These are phyloP conservation scores for Scrobipalpa atriplicella DNA, from an alignment of 2,888 invertebrate species.

Conservation along the genomic window DNA sequence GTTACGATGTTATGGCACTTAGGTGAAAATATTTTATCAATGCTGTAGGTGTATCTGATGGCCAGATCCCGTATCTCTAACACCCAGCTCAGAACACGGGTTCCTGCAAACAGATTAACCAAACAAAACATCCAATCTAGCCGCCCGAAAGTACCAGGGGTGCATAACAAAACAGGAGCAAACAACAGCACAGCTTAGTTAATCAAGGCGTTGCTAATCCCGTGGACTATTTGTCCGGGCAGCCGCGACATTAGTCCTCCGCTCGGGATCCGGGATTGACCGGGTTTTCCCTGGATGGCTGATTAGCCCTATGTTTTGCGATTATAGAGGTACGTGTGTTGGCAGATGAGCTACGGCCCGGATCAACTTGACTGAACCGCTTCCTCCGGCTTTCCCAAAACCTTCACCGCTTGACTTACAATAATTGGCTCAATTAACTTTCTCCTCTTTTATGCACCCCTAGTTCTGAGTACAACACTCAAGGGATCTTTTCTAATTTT, in stretches of 20 bases:
- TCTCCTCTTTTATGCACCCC: conserved; percentile 73
- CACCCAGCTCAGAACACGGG: conserved; percentile 1
- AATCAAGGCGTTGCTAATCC: conserved; percentile 64
- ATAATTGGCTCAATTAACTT: conserved; percentile 67
- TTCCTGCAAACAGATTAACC: conserved; percentile 28
- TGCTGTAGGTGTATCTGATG: not conserved
- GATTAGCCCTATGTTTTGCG: conserved; percentile 44
- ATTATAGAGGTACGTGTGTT: conserved; percentile 27
- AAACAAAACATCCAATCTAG: conserved; percentile 33
- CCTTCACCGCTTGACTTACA: conserved; percentile 16
- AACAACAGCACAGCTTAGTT: conserved; percentile 58
- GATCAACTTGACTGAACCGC: conserved; percentile 6
- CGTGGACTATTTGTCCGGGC: conserved; percentile 66
- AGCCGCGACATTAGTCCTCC: conserved; percentile 75
- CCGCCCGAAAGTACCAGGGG: conserved; percentile 44
- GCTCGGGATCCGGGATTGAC: conserved; percentile 58
- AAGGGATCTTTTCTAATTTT: conserved; percentile 54
- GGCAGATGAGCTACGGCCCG: conserved; percentile 7
- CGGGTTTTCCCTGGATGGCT: conserved; percentile 53
- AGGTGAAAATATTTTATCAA: not conserved
- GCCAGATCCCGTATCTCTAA: conserved; percentile 10
- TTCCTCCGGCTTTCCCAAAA: conserved; percentile 6
- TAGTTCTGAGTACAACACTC: conserved; percentile 45
- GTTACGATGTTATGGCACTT: not conserved
- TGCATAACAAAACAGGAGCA: conserved; percentile 53